phyloP scores from a whole-genome alignment of 2,888 invertebrate species.

The Tricholauxania praeusta region DNA sequence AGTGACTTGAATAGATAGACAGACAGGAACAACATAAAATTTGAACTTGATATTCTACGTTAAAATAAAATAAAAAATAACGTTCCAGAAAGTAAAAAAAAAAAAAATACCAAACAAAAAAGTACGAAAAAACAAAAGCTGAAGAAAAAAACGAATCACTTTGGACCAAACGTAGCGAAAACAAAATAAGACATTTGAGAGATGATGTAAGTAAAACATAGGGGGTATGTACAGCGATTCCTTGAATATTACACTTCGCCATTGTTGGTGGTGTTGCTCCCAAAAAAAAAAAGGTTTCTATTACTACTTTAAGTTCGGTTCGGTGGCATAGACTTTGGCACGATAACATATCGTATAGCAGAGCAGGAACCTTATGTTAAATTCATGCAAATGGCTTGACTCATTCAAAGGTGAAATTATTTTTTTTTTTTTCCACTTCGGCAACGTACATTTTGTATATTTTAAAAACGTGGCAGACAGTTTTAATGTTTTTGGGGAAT shows the following conservation, averaged over 20 bases:
- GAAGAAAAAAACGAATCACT: background rate
- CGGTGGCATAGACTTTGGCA: background rate
- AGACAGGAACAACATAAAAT: conserved; percentile 31
- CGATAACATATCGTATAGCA: background rate
- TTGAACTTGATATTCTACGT: conserved; percentile 39
- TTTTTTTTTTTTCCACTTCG: too few species aligned
- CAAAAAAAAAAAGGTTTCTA: too few species aligned
- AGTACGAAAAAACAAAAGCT: background rate
- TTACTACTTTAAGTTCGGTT: too few species aligned
- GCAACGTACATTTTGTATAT: too few species aligned
- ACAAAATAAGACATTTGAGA: conserved; percentile 39
- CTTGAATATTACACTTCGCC: too few species aligned
- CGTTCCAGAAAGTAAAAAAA: conserved; percentile 1
- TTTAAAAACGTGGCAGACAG: conserved; percentile 1
- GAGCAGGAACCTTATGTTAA: conserved; percentile 11
- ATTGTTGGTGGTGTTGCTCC: background rate
- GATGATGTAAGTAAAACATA: background rate
- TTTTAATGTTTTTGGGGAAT: background rate
- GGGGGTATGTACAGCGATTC: too few species aligned
- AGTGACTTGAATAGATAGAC: conserved; percentile 17
- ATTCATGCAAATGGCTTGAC: conserved; percentile 18
- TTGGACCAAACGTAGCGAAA: conserved; percentile 8
- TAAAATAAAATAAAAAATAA: conserved; percentile 30
- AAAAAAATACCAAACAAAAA: background rate
- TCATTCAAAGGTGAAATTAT: too few species aligned